Conservation (phyloP, 2,113 vertebrate genomes). For the Gymnarchus niloticus region DNA sequence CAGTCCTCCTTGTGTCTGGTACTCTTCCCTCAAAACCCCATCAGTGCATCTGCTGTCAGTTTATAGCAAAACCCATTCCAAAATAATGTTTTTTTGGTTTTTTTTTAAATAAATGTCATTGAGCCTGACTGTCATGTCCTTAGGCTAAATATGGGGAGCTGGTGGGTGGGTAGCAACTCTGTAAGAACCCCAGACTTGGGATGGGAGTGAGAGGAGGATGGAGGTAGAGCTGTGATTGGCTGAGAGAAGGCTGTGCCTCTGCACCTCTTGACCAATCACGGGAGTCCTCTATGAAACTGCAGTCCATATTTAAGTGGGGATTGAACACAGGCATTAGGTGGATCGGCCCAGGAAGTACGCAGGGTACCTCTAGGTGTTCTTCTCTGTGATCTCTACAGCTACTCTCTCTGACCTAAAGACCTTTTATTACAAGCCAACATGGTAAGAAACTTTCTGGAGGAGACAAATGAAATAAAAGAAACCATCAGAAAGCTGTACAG, state of each 20-base stretch:
- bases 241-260: not conserved
- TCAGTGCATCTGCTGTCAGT: not conserved
- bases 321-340: not conserved
- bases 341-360: not conserved
- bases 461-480: not conserved
- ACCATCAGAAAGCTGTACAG: not conserved
- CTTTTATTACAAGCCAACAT: constrained; percentile 10
- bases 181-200: not conserved
- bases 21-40: not conserved
- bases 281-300: constrained; percentile 8
- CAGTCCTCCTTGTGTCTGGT: not conserved
- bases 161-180: not conserved
- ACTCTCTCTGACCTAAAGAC: not conserved
- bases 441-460: constrained; percentile 19
- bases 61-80: constrained; percentile 15
- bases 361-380: constrained; percentile 3
- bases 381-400: not conserved
- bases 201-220: not conserved
- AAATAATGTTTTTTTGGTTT: constrained; percentile 18
- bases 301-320: constrained; percentile 18
- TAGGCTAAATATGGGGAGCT: constrained; percentile 30
- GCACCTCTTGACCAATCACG: constrained; percentile 21
- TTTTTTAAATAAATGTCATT: constrained; percentile 29
- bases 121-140: constrained; percentile 21
- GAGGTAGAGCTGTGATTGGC: constrained; percentile 18